Evolutionary conservation across 2,888 invertebrate species (phyloP).

Genomic region (Macaria notata): DNA sequence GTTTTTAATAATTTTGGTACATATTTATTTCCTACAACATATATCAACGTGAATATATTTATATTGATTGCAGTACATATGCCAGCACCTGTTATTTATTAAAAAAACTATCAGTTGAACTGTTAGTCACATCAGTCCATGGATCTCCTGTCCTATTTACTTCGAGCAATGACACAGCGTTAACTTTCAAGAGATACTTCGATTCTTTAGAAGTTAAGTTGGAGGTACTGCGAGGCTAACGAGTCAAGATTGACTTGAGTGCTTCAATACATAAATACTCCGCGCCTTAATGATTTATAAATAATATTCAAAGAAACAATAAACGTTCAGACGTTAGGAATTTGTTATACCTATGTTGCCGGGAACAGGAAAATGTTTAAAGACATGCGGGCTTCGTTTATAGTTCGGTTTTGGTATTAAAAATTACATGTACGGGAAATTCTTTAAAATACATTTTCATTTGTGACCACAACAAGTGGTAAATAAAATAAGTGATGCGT

Average conservation of each 20-base stretch:
- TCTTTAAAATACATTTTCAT: too few species aligned
- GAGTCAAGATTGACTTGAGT: constrained; percentile 72
- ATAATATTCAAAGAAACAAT: constrained; percentile 47
- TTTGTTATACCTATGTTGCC: constrained; percentile 15
- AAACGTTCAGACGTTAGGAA: constrained; percentile 32
- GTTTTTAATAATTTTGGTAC: too few species aligned
- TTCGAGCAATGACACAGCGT: constrained; percentile 74
- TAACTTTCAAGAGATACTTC: constrained; percentile 75
- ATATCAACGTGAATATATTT: too few species aligned
- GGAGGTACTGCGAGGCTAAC: constrained; percentile 58
- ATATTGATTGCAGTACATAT: too few species aligned
- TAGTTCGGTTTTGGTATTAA: constrained; percentile 2
- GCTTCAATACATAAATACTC: constrained; percentile 61
- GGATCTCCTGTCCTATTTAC: constrained; percentile 51
- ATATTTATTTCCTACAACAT: too few species aligned
- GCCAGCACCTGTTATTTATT: too few species aligned
- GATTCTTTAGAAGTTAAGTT: constrained; percentile 72
- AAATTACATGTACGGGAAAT: too few species aligned
- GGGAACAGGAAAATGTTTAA: background rate
- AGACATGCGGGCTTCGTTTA: constrained; percentile 5
- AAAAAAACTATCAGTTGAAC: too few species aligned
- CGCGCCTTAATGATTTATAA: constrained; percentile 52
- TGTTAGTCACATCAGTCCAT: constrained; percentile 24
- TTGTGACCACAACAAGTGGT: too few species aligned
- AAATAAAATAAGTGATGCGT: too few species aligned